Base-by-base conservation (phyloP, 2,888 invertebrate species). In the Uloborus plumipes region DNA sequence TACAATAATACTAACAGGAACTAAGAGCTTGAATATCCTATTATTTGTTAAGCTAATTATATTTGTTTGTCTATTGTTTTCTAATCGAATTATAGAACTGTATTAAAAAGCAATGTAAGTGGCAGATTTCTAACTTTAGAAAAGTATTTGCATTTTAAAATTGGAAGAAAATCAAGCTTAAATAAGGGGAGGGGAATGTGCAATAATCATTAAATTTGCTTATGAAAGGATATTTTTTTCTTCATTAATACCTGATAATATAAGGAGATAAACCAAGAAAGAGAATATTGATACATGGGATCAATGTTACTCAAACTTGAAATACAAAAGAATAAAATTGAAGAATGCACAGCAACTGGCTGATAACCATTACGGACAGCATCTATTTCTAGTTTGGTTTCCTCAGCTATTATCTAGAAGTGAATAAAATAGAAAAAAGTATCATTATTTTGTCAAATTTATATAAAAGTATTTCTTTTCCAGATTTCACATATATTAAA, bases 201-300 rank as follows among this genome's bases (percentile, higher is more conserved):
- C 26, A 55, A 1, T 55, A 55, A 9, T 55, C 9, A 55, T 55
- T 55, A 26, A 53, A 50, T 31, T 26, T 65, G n/a, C 15, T 11
- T 15, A n/a, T n/a, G n/a, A n/a, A n/a, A 31, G 15, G 1, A 39
- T 1, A 39, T 39, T 39, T 39, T 20, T 50, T 31, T 39, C 18
- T 13, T 26, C 20, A 13, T 13, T 0, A 18, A 66, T 69, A 84
- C 84, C 73, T 81, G 84, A 49, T 76, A 59, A 69, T 89, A 90
- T 20, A 90, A 88, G 85, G 89, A 89, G 82, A 90, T 89, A 86
- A 90, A 90, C 90, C 90, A 90, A 64, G 88, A 87, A 49, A 90
- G 86, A 0, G 90, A 90, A 86, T 90, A 90, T 87, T 90, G 90
- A 86, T 90, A 90, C 90, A 90, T 90, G 31, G 90, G 90, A 84